Percentiles rank a stretch among this genome's conserved stretches.
phyloP scores from a whole-genome alignment of 2,888 invertebrate species.

The Andrena chrysosceles region DNA sequence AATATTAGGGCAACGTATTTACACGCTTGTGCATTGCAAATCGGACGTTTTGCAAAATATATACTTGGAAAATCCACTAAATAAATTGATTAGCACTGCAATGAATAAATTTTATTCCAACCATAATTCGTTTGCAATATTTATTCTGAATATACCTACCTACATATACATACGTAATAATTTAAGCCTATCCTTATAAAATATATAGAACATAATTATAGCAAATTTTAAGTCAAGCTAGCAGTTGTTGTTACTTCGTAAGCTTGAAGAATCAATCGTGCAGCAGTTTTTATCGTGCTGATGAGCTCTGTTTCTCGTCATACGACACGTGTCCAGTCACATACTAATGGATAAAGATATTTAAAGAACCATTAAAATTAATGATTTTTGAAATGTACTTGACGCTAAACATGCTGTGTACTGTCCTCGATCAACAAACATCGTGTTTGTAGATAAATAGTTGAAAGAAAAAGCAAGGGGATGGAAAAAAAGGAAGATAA shows the following conservation, averaged over 20 bases:
- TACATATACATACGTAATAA: not conserved
- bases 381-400: constrained; percentile 3
- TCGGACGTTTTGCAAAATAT: too few relatives aligned
- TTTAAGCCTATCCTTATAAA: not conserved
- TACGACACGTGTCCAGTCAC: too few relatives aligned
- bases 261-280: not conserved
- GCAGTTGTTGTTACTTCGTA: not conserved
- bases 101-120: too few relatives aligned
- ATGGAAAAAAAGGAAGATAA: constrained; percentile 49
- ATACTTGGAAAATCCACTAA: too few relatives aligned
- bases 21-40: too few relatives aligned
- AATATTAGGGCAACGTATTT: too few relatives aligned
- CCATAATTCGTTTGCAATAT: too few relatives aligned
- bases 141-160: not conserved
- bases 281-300: not conserved
- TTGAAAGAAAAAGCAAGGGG: constrained; percentile 28
- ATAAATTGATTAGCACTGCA: too few relatives aligned
- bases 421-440: constrained; percentile 50
- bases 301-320: not conserved
- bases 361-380: constrained; percentile 2
- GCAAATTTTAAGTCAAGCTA: not conserved
- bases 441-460: constrained; percentile 14
- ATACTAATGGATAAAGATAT: not conserved
- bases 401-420: not conserved
- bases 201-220: not conserved